These are phyloP conservation scores for Alloscopus bannaensis DNA, from an alignment of 2,888 invertebrate genomes.

Conservation along the genomic window DNA sequence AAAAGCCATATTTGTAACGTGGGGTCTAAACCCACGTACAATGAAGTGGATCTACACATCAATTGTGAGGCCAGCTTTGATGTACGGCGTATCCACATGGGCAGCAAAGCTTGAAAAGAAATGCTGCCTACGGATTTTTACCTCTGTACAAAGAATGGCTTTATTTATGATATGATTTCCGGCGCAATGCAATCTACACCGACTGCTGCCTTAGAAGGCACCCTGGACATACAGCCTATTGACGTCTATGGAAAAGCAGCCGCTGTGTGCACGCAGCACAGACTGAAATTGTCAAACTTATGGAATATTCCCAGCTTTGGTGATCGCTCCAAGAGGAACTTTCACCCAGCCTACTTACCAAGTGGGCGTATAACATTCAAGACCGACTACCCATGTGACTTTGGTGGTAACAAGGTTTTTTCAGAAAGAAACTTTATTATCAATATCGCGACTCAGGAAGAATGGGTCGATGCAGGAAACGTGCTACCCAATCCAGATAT, in stretches of 20 bases:
- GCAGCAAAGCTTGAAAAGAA: constrained; percentile 2
- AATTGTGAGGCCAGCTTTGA: constrained; percentile 45
- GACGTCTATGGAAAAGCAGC: background rate
- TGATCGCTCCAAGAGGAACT: background rate
- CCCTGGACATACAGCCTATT: constrained; percentile 31
- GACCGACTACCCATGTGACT: constrained; percentile 11
- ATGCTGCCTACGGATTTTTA: background rate
- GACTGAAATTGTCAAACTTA: background rate
- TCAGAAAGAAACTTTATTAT: too few species aligned
- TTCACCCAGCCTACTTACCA: background rate
- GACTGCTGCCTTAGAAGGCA: constrained; percentile 29
- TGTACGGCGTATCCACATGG: constrained; percentile 49
- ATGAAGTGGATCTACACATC: constrained; percentile 62
- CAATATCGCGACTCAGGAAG: too few species aligned
- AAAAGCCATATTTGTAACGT: constrained; percentile 39
- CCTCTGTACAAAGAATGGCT: constrained; percentile 48
- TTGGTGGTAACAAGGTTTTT: background rate
- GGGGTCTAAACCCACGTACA: constrained; percentile 51
- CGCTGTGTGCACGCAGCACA: constrained; percentile 27
- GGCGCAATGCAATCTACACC: constrained; percentile 29
- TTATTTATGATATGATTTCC: constrained; percentile 8
- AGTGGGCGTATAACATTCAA: background rate
- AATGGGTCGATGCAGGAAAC: too few species aligned
- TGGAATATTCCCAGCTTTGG: background rate
- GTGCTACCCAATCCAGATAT: too few species aligned